These are phyloP conservation scores for Mus pahari DNA, from an alignment of 2,113 vertebrate species.

Conservation along the genomic window DNA sequence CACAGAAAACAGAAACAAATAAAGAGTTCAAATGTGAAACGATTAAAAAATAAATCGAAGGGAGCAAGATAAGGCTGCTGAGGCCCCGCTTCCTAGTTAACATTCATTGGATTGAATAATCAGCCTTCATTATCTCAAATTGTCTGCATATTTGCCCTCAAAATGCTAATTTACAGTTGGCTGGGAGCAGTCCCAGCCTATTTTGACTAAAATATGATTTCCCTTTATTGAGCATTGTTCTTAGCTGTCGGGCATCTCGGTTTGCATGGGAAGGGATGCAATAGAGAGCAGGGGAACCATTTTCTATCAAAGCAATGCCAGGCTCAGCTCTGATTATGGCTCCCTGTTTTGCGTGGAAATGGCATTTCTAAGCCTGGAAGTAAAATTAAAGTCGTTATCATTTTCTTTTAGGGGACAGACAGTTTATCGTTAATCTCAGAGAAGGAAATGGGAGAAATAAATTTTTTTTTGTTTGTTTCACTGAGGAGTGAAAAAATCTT, in stretches of 20 bases:
- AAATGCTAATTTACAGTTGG: conserved; percentile 99
- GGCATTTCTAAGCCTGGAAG: conserved; percentile 90
- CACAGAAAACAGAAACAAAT: conserved; percentile 85
- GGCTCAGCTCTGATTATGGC: conserved; percentile 86
- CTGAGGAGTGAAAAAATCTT: conserved; percentile 61
- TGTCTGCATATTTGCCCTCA: conserved; percentile 99
- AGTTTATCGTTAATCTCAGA: conserved; percentile 95
- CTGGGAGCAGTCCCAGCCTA: conserved; percentile 94
- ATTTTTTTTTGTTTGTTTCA: conserved; percentile 85
- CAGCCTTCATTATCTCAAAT: conserved; percentile 99
- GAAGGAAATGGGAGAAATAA: conserved; percentile 86
- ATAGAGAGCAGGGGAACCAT: conserved; percentile 59
- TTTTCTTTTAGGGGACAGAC: conserved; percentile 92
- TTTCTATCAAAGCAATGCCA: conserved; percentile 91
- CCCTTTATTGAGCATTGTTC: conserved; percentile 90
- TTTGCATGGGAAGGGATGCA: conserved; percentile 56
- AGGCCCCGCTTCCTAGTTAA: conserved; percentile 98
- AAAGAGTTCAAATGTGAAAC: conserved; percentile 96
- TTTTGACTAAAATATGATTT: conserved; percentile 91
- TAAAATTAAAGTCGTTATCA: conserved; percentile 94
- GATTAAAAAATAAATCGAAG: conserved; percentile 96
- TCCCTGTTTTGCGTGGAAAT: conserved; percentile 93
- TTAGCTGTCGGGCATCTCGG: conserved; percentile 90
- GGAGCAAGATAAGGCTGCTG: conserved; percentile 93
- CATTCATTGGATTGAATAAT: conserved; percentile 99